Base-by-base conservation (phyloP, 1,140 invertebrate species). In the Parasteatoda tepidariorum region DNA sequence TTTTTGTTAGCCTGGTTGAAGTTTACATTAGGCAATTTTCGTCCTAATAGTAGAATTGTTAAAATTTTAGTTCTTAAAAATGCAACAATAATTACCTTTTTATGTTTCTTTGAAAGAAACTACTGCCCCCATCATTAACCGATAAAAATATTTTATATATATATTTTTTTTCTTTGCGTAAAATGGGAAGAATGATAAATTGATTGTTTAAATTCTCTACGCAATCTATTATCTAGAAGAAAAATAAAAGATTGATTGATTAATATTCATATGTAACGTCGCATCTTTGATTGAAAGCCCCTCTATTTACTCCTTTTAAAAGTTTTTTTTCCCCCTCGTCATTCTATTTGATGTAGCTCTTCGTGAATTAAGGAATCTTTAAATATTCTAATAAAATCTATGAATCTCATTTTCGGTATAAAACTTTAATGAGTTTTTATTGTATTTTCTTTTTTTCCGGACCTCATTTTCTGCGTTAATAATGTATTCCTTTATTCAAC, bases 381-480 rank as follows among this genome's bases (percentile, higher is more conserved):
- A 76, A 76, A 41, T 76, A 64, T 62, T 76, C 38, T 48, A 31
- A 41, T 30, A 22, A 62, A 76, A 76, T 76, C 57, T 54, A 64
- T 67, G 31, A 67, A 67, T 76, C 62, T 64, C 59, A 41, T 76
- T 76, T 26, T 26, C 33, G 13, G 22, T 18, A 24, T 48, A 64
- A 24, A 24, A 18, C 24, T 64, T 41, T 48, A 64, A 76, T 64
- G 34, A 33, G 26, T 24, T n/a, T 41, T 71, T 34, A 54, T 57
- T 24, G 38, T 38, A 68, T 41, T 34, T 34, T 68, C 24, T 24
- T 26, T 68, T 68, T 68, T 38, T 38, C 41, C 24, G 38, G 41
- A 38, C 41, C 55, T 59, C 33, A n/a, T n/a, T n/a, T n/a, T n/a
- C n/a, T n/a, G n/a, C n/a, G n/a, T 74, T 74, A 74, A 59, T 31